A percentile compares a stretch with the other conserved stretches of the same genome.
These are phyloP conservation scores for Chloroclysta siterata DNA, from an alignment of 2,888 invertebrate species.

Conservation along the genomic window DNA sequence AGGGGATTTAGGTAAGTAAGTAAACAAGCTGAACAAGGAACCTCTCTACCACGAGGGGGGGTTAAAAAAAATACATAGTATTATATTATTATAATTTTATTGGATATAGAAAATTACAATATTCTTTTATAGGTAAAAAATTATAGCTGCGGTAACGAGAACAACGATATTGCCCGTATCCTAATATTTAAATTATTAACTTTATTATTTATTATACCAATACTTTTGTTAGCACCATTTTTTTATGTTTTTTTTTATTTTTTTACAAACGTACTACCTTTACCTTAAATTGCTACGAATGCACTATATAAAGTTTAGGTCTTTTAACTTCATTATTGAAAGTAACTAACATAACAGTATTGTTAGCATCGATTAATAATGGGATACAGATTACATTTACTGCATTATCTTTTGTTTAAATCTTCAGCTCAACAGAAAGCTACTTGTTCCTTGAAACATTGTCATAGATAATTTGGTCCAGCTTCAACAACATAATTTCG, in stretches of 20 bases:
- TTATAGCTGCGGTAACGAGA: conserved; percentile 72
- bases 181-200: conserved; percentile 59
- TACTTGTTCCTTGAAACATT: conserved; percentile 44
- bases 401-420: conserved; percentile 16
- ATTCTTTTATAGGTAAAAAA: conserved; percentile 73
- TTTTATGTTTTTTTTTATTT: conserved; percentile 63
- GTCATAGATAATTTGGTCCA: conserved; percentile 73
- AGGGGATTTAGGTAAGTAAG: no score
- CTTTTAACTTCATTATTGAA: conserved; percentile 66
- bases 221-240: conserved; percentile 82
- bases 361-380: conserved; percentile 58
- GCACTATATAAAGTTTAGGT: conserved; percentile 73
- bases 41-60: no score
- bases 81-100: conserved; percentile 66
- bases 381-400: conserved; percentile 45
- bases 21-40: no score
- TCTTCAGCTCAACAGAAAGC: conserved; percentile 6
- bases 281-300: conserved; percentile 77
- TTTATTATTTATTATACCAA: conserved; percentile 70
- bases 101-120: conserved; percentile 66
- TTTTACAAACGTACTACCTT: conserved; percentile 76
- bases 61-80: conserved; percentile 44
- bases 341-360: conserved; percentile 58
- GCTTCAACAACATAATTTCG: conserved; percentile 69
- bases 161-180: conserved; percentile 71